A percentile compares a stretch with the other conserved stretches of the same genome.
Conservation (phyloP, 2,797 vertebrate species). For the Leucoraja ocellata region DNA sequence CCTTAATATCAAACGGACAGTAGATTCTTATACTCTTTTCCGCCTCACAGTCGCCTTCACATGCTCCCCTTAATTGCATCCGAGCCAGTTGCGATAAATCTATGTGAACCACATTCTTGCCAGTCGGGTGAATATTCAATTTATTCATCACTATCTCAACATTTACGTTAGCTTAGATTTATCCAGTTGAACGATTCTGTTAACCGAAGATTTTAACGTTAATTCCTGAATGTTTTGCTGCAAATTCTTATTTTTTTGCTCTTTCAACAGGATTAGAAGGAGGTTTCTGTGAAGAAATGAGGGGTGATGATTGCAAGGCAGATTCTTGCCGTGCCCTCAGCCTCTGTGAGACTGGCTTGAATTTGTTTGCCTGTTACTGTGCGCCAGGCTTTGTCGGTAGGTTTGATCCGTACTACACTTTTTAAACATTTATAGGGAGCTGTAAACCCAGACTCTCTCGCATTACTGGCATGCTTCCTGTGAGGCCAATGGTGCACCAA, state of each 20-base stretch:
- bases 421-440: neutral
- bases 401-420: slow-evolving; percentile 34
- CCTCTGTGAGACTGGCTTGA: slow-evolving; percentile 61
- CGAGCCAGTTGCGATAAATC: neutral
- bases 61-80: neutral
- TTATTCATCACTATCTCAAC: neutral
- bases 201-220: neutral
- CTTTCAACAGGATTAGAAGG: slow-evolving; percentile 62
- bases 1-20: neutral
- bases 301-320: slow-evolving; percentile 56
- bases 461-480: neutral
- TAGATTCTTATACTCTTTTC: neutral
- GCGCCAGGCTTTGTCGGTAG: slow-evolving; percentile 76
- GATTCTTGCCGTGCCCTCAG: slow-evolving; percentile 67
- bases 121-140: neutral
- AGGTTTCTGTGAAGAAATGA: slow-evolving; percentile 59
- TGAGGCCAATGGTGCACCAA: too few species aligned
- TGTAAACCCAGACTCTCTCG: neutral
- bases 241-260: slow-evolving; percentile 16
- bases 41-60: neutral
- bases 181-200: neutral
- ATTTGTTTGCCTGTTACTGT: slow-evolving; percentile 70
- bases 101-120: neutral
- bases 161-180: neutral
- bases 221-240: neutral